Conservation (phyloP, 1,140 invertebrate species). For the Cydia amplana region DNA sequence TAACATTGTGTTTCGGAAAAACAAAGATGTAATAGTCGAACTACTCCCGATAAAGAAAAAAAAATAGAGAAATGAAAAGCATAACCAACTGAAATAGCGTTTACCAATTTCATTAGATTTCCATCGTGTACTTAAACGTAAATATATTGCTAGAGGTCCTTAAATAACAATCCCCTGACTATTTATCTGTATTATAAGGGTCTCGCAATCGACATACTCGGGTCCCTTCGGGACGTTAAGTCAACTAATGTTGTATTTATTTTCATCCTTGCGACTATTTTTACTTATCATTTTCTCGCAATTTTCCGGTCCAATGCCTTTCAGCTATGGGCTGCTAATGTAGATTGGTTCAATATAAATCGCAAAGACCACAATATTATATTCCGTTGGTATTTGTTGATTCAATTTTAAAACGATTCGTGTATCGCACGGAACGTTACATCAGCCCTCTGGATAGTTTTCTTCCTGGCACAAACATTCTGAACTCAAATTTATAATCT, state of each 20-base stretch:
- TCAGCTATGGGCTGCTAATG: neutral
- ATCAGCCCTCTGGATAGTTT: no score
- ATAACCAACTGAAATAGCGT: neutral
- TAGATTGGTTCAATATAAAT: neutral
- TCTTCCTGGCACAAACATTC: no score
- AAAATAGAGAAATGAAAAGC: no score
- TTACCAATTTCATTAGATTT: neutral
- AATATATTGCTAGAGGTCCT: neutral
- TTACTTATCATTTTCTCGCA: neutral
- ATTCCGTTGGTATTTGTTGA: neutral
- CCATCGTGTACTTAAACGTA: neutral
- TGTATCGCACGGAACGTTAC: no score
- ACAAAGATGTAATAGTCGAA: neutral
- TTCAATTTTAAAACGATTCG: no score
- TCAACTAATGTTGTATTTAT: neutral
- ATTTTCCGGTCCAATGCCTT: neutral
- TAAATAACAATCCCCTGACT: neutral
- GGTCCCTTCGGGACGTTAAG: neutral
- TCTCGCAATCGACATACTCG: neutral
- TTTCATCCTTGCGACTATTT: neutral
- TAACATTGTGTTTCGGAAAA: neutral
- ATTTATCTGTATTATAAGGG: constrained; percentile 4
- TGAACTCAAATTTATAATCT: no score
- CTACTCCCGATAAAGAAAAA: no score
- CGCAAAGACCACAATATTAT: neutral